These are phyloP conservation scores for Myrmecobius fasciatus DNA, from an alignment of 2,113 vertebrate genomes.

Conservation along the genomic window DNA sequence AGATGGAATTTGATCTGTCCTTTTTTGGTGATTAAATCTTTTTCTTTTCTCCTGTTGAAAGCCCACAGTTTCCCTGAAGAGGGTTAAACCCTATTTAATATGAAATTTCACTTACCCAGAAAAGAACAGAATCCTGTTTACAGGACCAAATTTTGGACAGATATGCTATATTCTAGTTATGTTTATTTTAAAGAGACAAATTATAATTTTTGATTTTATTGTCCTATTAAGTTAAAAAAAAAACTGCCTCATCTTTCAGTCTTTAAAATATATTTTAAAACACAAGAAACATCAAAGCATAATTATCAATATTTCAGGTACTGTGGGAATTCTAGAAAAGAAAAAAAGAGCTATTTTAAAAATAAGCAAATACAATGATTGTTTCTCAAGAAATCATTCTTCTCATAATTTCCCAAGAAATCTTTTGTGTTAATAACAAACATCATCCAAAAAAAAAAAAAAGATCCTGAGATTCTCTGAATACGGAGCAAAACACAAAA, in stretches of 20 bases:
- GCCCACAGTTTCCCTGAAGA: conserved; percentile 59
- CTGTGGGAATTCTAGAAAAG: conserved; percentile 72
- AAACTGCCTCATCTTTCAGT: conserved; percentile 61
- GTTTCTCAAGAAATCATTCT: conserved; percentile 70
- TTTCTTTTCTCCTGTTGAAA: conserved; percentile 74
- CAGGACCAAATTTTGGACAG: conserved; percentile 65
- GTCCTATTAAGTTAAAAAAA: conserved; percentile 64
- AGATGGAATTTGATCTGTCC: conserved; percentile 73
- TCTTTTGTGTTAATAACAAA: conserved; percentile 72
- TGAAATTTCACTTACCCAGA: conserved; percentile 66
- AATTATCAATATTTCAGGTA: conserved; percentile 74
- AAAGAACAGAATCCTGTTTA: conserved; percentile 24
- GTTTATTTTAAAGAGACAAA: conserved; percentile 44
- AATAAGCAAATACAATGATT: conserved; percentile 51
- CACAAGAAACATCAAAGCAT: conserved; percentile 65
- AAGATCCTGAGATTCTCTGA: neutral
- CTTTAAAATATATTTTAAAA: conserved; percentile 70
- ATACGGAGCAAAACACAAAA: neutral
- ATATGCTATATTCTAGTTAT: conserved; percentile 64
- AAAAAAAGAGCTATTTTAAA: conserved; percentile 41
- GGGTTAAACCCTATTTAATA: conserved; percentile 65
- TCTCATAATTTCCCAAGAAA: conserved; percentile 73
- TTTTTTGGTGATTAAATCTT: conserved; percentile 68
- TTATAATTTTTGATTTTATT: conserved; percentile 74
- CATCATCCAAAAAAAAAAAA: neutral